These are phyloP conservation scores for Myxocyprinus asiaticus DNA, from an alignment of 2,113 vertebrate genomes.

Conservation along the genomic window DNA sequence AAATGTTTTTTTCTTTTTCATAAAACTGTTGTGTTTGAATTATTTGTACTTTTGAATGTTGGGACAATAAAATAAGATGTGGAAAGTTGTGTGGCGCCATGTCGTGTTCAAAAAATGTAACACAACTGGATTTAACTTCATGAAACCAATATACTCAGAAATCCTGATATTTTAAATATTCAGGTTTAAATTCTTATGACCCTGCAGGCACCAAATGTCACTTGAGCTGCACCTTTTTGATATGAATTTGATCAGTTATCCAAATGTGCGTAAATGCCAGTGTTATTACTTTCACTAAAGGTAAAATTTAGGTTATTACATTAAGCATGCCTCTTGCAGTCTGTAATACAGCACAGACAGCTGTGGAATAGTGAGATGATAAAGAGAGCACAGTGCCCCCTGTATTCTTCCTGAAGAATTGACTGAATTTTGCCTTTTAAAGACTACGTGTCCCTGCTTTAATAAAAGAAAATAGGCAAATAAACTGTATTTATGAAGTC, in stretches of 20 bases:
- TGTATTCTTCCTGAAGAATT: constrained; percentile 52
- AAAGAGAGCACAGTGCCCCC: constrained; percentile 64
- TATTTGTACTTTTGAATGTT: constrained; percentile 99
- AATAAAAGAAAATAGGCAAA: not conserved
- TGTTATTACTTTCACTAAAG: constrained; percentile 16
- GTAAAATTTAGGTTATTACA: constrained; percentile 36
- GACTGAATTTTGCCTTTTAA: constrained; percentile 20
- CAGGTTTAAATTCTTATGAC: constrained; percentile 20
- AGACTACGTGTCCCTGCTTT: not conserved
- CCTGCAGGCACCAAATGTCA: constrained; percentile 45
- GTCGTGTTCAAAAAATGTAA: not conserved
- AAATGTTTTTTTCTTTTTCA: constrained; percentile 86
- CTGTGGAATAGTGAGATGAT: constrained; percentile 1
- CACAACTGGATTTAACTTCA: not conserved
- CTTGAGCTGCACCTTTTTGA: constrained; percentile 38
- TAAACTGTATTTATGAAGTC: not conserved
- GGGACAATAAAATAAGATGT: constrained; percentile 99
- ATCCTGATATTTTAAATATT: not conserved
- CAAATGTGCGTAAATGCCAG: constrained; percentile 43
- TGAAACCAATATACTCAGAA: not conserved
- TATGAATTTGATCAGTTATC: constrained; percentile 43
- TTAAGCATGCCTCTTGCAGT: constrained; percentile 33
- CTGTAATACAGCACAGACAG: constrained; percentile 28
- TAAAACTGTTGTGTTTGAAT: constrained; percentile 99
- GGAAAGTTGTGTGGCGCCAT: constrained; percentile 71